Evolutionary conservation across 2,888 invertebrate genomes (phyloP), one percentile per base, ranked within the genome.

Genomic region (Stomorhina lunata): DNA sequence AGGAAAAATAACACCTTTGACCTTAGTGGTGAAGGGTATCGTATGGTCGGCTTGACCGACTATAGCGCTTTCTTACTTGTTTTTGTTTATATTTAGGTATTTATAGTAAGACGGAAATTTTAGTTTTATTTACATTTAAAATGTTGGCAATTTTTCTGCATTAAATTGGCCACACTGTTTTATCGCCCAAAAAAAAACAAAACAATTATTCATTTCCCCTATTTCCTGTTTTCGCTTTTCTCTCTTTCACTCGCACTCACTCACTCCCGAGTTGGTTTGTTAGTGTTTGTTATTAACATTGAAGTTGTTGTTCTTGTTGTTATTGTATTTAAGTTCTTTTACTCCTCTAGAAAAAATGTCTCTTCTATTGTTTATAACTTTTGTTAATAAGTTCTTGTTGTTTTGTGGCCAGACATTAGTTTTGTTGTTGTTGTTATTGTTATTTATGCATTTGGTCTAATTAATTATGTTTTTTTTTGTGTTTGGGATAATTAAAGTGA

Each of bases 401-500:
- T n/a, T n/a, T n/a, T n/a, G n/a, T n/a, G n/a, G n/a, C n/a, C n/a
- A n/a, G n/a, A n/a, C n/a, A n/a, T n/a, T n/a, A n/a, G 15, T 34
- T 12, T 57, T 40, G 27, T 68, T 53, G 6, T 32, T 59, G 20
- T 59, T 40, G 15, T 22, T 37, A 0, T 50, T 53, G 17, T 45
- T 61, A 22, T 7, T 32, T 22, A 55, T 5, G 17, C 40, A 37
- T 29, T 63, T 34, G 6, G 10, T 73, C 15, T 7, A 57, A 61
- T 37, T 34, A n/a, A 34, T 34, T 37, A 22, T 69, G n/a, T 37
- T 22, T 29, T 45, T 50, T 29, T 40, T 69, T 69, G 53, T 40
- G 48, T 81, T 71, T 75, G 75, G 17, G 71, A 53, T 79, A 79
- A 79, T 82, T 82, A 82, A 79, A 76, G 76, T 79, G 71, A 79